Conservation (phyloP, 2,888 invertebrate species). For the Agapostemon virescens region DNA sequence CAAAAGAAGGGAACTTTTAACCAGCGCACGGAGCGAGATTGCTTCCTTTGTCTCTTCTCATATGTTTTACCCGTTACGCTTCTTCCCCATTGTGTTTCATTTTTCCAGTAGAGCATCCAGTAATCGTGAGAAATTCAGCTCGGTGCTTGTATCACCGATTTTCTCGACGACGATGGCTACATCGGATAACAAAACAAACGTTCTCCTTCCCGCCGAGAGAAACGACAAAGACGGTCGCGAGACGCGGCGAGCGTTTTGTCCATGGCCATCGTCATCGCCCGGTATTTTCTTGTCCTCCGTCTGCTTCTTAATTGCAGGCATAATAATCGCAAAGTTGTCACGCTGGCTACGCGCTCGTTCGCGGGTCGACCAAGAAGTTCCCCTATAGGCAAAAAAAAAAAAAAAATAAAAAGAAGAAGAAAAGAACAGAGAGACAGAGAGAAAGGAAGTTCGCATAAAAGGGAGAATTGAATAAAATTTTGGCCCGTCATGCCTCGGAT, state of each 20-base stretch:
- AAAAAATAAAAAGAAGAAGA: constrained; percentile 57
- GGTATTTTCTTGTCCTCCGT: constrained; percentile 37
- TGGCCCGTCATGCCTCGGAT: constrained; percentile 77
- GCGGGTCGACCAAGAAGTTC: constrained; percentile 29
- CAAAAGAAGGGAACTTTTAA: constrained; percentile 20
- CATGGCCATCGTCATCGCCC: not conserved
- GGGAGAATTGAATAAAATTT: constrained; percentile 74
- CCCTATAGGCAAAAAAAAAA: not conserved
- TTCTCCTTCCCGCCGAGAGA: constrained; percentile 37
- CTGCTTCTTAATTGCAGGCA: constrained; percentile 66
- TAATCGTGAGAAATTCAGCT: constrained; percentile 64
- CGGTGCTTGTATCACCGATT: constrained; percentile 49
- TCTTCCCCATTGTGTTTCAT: constrained; percentile 56
- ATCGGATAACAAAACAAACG: constrained; percentile 63
- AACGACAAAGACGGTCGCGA: constrained; percentile 13
- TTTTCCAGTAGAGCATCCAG: constrained; percentile 59
- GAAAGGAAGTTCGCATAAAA: constrained; percentile 60
- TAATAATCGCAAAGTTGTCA: constrained; percentile 64
- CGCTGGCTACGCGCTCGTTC: constrained; percentile 29
- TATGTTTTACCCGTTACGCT: constrained; percentile 50
- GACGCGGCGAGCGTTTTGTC: constrained; percentile 22
- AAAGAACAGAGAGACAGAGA: constrained; percentile 14
- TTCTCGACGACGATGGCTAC: constrained; percentile 58
- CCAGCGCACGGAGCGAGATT: constrained; percentile 32
- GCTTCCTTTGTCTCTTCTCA: constrained; percentile 51